These are phyloP conservation scores for Philereme transversata DNA, from an alignment of 2,888 invertebrate genomes.

Conservation along the genomic window DNA sequence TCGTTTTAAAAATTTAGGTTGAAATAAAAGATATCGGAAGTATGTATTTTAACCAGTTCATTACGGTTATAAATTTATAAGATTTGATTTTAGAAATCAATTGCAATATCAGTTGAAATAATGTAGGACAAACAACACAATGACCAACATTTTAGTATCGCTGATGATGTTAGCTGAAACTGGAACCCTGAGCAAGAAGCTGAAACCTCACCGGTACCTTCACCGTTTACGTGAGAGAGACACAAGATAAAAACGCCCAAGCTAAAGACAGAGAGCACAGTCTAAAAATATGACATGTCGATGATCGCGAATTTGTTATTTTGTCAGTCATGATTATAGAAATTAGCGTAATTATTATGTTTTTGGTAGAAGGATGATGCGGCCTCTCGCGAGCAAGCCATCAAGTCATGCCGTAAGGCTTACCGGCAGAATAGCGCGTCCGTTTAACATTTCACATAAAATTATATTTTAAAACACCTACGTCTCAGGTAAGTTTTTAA, in stretches of 20 bases:
- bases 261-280: constrained; percentile 36
- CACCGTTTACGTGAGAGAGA: constrained; percentile 27
- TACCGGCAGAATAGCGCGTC: constrained; percentile 66
- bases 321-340: constrained; percentile 44
- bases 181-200: constrained; percentile 19
- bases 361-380: constrained; percentile 41
- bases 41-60: too few relatives aligned
- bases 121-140: constrained; percentile 27
- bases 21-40: too few relatives aligned
- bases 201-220: constrained; percentile 22
- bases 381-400: constrained; percentile 60
- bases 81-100: too few relatives aligned
- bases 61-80: too few relatives aligned
- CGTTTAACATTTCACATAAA: constrained; percentile 49
- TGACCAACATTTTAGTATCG: constrained; percentile 24
- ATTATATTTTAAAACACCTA: constrained; percentile 51
- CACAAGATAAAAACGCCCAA: constrained; percentile 42
- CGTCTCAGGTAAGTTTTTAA: constrained; percentile 63
- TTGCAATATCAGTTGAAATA: not conserved
- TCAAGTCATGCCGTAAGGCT: constrained; percentile 74
- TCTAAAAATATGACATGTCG: constrained; percentile 69
- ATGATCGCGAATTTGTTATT: constrained; percentile 58
- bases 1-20: too few relatives aligned
- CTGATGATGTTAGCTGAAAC: constrained; percentile 13
- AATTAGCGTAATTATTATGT: constrained; percentile 42